Percentiles rank a stretch among this genome's conserved stretches.
Evolutionary conservation across 2,888 invertebrate genomes (phyloP).

Genomic region (Campoplex nolae): DNA sequence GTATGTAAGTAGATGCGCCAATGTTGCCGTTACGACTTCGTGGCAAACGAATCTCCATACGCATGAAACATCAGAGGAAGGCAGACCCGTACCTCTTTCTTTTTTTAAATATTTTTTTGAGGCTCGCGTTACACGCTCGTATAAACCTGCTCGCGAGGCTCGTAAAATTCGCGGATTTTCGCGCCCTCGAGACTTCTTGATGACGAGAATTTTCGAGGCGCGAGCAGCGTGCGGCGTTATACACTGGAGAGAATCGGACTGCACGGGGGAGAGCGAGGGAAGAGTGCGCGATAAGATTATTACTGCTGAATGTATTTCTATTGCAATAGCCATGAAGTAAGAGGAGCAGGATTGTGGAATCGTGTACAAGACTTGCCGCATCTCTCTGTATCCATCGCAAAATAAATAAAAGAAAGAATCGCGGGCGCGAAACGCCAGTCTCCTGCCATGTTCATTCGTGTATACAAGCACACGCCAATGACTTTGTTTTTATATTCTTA

Average conservation of each 20-base stretch:
- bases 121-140: slow-evolving; percentile 61
- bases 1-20: not conserved
- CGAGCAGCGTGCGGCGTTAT: slow-evolving; percentile 4
- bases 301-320: slow-evolving; percentile 15
- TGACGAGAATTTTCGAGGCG: slow-evolving; percentile 34
- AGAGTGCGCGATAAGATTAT: slow-evolving; percentile 46
- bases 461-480: slow-evolving; percentile 1
- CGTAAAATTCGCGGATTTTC: slow-evolving; percentile 56
- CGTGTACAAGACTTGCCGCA: not conserved
- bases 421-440: slow-evolving; percentile 16
- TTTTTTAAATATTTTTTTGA: slow-evolving; percentile 1
- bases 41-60: not conserved
- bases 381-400: not conserved
- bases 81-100: not conserved
- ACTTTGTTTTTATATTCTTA: slow-evolving; percentile 59
- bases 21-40: not conserved
- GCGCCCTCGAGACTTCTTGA: slow-evolving; percentile 29
- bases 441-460: slow-evolving; percentile 4
- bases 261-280: not conserved
- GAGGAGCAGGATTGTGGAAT: slow-evolving; percentile 7
- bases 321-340: not conserved
- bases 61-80: not conserved
- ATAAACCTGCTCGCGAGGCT: slow-evolving; percentile 26
- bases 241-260: not conserved
- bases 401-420: not conserved